Percentiles rank a stretch among this genome's conserved stretches.
These are phyloP conservation scores for Sinhomidia bicolor DNA, from an alignment of 2,888 invertebrate species.

Conservation along the genomic window DNA sequence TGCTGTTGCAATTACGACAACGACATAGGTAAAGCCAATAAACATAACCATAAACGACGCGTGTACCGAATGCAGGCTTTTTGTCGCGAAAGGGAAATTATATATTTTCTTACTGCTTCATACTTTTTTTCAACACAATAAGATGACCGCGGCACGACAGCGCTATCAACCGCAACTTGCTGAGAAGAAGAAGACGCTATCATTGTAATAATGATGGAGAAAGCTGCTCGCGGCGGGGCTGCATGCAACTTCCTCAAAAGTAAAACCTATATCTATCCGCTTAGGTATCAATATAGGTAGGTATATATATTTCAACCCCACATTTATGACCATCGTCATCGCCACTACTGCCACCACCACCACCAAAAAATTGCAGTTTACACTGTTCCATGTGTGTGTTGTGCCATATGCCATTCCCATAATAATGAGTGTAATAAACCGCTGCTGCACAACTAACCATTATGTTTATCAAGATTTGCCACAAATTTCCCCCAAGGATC, in stretches of 20 bases:
- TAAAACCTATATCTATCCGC: too few species aligned
- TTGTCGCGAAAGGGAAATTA: constrained; percentile 32
- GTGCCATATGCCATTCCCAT: neutral
- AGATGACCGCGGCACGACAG: too few species aligned
- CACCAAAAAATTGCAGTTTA: neutral
- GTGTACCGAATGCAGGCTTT: constrained; percentile 13
- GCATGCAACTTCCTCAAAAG: neutral
- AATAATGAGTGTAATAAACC: neutral
- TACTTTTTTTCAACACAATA: neutral
- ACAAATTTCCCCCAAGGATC: neutral
- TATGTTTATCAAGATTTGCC: constrained; percentile 21
- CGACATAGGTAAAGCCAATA: constrained; percentile 29
- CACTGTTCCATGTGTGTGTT: neutral
- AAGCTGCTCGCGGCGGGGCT: neutral
- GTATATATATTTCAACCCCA: too few species aligned
- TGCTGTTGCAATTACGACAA: constrained; percentile 13
- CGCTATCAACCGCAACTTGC: constrained; percentile 1
- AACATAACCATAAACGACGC: constrained; percentile 53
- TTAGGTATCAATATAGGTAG: too few species aligned
- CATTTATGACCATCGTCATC: too few species aligned
- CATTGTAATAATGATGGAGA: too few species aligned
- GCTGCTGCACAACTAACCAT: neutral
- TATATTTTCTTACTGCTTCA: neutral
- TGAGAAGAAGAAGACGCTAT: neutral
- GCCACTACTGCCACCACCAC: neutral